Percentiles rank a stretch among this genome's conserved stretches.
Conservation (phyloP, 2,888 invertebrate genomes). For the Tachina grossa region DNA sequence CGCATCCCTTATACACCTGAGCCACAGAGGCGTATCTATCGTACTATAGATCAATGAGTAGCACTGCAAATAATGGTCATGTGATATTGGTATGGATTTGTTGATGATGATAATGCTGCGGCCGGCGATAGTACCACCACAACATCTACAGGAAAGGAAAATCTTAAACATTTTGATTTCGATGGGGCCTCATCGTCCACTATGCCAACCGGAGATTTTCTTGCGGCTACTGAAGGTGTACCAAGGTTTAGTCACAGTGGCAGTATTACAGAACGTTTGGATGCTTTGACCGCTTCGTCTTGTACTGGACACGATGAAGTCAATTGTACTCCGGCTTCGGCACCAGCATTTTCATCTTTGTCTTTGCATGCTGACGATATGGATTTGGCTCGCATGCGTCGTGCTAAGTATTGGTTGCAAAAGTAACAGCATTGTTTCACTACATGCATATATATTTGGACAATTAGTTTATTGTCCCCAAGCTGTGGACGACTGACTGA, state of each 20-base stretch:
- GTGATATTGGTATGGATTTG: slow-evolving; percentile 83
- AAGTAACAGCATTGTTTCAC: slow-evolving; percentile 56
- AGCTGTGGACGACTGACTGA: slow-evolving; percentile 18
- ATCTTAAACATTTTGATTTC: slow-evolving; percentile 40
- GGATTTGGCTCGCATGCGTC: slow-evolving; percentile 67
- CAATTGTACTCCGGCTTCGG: slow-evolving; percentile 62
- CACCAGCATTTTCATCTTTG: slow-evolving; percentile 69
- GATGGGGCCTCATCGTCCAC: slow-evolving; percentile 42
- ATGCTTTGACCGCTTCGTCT: slow-evolving; percentile 43
- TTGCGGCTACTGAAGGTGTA: slow-evolving; percentile 40
- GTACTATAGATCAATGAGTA: slow-evolving; percentile 83
- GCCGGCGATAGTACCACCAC: slow-evolving; percentile 26
- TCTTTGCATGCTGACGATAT: slow-evolving; percentile 69
- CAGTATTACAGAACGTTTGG: slow-evolving; percentile 67
- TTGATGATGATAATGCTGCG: slow-evolving; percentile 74
- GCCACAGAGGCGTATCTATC: slow-evolving; percentile 84
- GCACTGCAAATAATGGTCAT: slow-evolving; percentile 83
- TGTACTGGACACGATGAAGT: slow-evolving; percentile 14
- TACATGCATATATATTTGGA: not conserved
- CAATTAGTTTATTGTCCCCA: slow-evolving; percentile 15
- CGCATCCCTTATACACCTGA: slow-evolving; percentile 86
- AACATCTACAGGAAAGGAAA: slow-evolving; percentile 1
- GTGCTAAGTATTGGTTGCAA: slow-evolving; percentile 68
- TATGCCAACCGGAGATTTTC: slow-evolving; percentile 46
- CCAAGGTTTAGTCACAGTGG: slow-evolving; percentile 65